Conservation (phyloP, 2,888 invertebrate genomes). For the Adelognathus sp. region DNA sequence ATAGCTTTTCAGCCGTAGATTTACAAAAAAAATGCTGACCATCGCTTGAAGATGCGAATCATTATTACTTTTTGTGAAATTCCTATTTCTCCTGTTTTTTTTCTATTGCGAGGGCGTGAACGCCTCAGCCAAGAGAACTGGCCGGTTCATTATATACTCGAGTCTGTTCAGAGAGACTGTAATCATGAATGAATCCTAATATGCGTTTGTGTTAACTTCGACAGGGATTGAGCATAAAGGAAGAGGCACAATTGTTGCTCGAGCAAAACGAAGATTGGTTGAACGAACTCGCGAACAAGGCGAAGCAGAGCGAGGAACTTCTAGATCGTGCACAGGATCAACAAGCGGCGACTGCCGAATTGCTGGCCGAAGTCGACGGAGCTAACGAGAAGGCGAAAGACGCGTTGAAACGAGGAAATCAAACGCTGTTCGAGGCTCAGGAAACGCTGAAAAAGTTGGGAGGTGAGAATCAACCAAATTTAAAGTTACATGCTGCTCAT, state of each 20-base stretch:
- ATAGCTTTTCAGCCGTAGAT: too few relatives aligned
- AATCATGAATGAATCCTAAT: neutral
- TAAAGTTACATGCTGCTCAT: too few relatives aligned
- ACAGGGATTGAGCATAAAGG: conserved; percentile 82
- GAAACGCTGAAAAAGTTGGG: conserved; percentile 89
- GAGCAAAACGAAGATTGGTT: conserved; percentile 84
- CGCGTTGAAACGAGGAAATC: conserved; percentile 93
- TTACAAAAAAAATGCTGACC: too few relatives aligned
- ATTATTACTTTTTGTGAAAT: too few relatives aligned
- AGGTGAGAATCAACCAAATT: conserved; percentile 82
- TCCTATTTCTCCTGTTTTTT: too few relatives aligned
- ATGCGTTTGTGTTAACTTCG: neutral
- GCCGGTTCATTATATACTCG: neutral
- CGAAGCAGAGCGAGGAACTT: conserved; percentile 86
- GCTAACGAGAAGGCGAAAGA: conserved; percentile 89
- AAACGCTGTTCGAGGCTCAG: conserved; percentile 90
- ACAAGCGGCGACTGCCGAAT: conserved; percentile 90
- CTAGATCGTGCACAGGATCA: conserved; percentile 86
- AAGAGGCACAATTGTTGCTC: conserved; percentile 85
- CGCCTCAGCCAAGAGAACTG: too few relatives aligned
- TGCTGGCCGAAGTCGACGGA: conserved; percentile 90
- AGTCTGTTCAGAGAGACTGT: neutral
- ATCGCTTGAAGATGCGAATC: too few relatives aligned
- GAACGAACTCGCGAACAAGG: conserved; percentile 86
- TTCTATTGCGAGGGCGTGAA: too few relatives aligned